Evolutionary conservation across 37 sponge, comb jelly and placozoan species (phyloP), one percentile per base, ranked within the genome.

Genomic region (Ianthella basta): DNA sequence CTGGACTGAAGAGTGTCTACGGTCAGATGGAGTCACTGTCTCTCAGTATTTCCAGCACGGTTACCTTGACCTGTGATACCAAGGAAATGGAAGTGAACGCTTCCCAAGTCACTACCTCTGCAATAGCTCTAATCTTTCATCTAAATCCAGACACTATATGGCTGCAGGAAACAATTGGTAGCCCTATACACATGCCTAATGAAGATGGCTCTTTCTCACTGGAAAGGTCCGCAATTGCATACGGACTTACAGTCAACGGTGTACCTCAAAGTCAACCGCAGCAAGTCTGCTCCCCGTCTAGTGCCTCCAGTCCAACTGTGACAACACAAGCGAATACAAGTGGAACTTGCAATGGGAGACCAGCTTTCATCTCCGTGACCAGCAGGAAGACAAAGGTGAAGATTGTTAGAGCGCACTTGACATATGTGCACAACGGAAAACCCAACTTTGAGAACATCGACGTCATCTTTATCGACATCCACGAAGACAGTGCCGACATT

Each of bases 71-170:
- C 34, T 34, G 27, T 1, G 70, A 69, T 30, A 35, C 12, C 35
- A 69, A 69, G 32, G 19, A 18, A 18, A 33, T 69, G 1, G 34
- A n/a, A 32, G 18, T 69, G 34, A 35, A 69, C 19, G 33, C 70
- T 18, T 34, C 29, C 23, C 55, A 77, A 40, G 37, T 77, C 24
- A 77, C 15, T 23, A 77, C 55, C 1, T 54, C 55, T 20, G 24
- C 53, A 1, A 21, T 77, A 16, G n/a, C 25, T 15, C 13, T 54
- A 25, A 54, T 77, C 1, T 37, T 82, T 20, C 34, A 56, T 14
- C 64, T 83, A 21, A 59, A 83, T 30, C 83, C 83, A 23, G 39
- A 44, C 4, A 83, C 83, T 25, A 35, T 83, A 0, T 83, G 83
- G 83, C 70, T 83, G 29, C 57, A 69, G 38, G 29, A 83, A 14